Percentiles rank a stretch among this genome's conserved stretches.
phyloP scores from a whole-genome alignment of 2,888 invertebrate genomes.

The Iselma pallidipennis region DNA sequence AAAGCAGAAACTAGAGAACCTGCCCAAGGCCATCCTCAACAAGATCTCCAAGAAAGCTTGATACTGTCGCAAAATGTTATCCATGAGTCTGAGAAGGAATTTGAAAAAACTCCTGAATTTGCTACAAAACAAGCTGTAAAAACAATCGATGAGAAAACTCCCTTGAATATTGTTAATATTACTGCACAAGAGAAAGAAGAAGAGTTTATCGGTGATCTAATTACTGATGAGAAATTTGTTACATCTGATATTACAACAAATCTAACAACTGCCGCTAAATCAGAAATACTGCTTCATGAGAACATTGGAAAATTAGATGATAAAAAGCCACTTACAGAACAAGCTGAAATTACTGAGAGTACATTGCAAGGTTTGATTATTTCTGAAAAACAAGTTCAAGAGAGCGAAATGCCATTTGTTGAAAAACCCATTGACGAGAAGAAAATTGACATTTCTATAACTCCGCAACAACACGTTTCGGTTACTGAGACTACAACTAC shows the following conservation, averaged over 20 bases:
- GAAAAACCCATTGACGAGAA: conserved; percentile 48
- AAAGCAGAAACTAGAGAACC: conserved; percentile 37
- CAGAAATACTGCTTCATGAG: conserved; percentile 52
- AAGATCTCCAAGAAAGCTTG: conserved; percentile 55
- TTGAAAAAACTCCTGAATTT: conserved; percentile 41
- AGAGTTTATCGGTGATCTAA: conserved; percentile 21
- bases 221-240: conserved; percentile 26
- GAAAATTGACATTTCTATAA: conserved; percentile 54
- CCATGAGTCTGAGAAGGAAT: conserved; percentile 57
- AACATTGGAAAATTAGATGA: conserved; percentile 53
- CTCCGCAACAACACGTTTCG: conserved; percentile 51
- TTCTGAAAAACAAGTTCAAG: conserved; percentile 57
- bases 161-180: conserved; percentile 50
- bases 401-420: conserved; percentile 52
- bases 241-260: conserved; percentile 39
- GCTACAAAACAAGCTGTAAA: conserved; percentile 52
- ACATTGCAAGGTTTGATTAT: conserved; percentile 58
- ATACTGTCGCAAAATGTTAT: conserved; percentile 53
- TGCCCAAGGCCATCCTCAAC: conserved; percentile 48
- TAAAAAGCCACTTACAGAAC: conserved; percentile 33
- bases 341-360: conserved; percentile 42
- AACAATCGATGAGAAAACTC: conserved; percentile 53
- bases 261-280: conserved; percentile 40
- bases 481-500: conserved; percentile 52
- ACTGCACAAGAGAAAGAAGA: conserved; percentile 43